Percentiles rank a stretch among this genome's conserved stretches.
Evolutionary conservation across 2,797 vertebrate genomes (phyloP).

Genomic region (Dromococcyx pavoninus): DNA sequence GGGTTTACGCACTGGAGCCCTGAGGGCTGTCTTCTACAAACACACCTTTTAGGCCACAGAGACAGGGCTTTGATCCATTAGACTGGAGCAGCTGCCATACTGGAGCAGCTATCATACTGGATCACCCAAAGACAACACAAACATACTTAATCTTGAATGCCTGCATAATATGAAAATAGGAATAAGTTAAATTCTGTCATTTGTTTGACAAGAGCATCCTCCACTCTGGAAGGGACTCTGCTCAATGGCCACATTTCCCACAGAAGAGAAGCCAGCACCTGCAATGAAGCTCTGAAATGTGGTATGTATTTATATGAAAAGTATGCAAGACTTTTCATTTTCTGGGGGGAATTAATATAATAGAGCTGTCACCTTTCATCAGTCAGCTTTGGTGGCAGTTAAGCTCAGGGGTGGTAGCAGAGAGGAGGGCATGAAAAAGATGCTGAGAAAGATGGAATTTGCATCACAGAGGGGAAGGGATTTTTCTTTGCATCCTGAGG

Average conservation of each 20-base stretch:
- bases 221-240: not conserved
- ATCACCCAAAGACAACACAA: not conserved
- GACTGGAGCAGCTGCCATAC: not conserved
- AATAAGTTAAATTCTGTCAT: constrained; percentile 18
- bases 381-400: constrained; percentile 48
- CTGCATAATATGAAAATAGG: not conserved
- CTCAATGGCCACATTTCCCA: not conserved
- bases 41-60: not conserved
- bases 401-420: not conserved
- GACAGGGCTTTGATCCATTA: not conserved
- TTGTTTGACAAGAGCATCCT: constrained; percentile 40
- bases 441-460: constrained; percentile 28
- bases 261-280: not conserved
- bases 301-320: constrained; percentile 30
- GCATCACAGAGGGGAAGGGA: not conserved
- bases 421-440: not conserved
- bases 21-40: not conserved
- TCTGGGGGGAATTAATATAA: constrained; percentile 55
- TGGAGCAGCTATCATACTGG: not conserved
- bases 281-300: not conserved
- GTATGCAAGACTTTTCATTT: not conserved
- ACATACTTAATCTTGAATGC: not conserved
- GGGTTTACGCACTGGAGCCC: not conserved
- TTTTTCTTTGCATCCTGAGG: not conserved
- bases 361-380: constrained; percentile 61